These are phyloP conservation scores for Varanus komodoensis DNA, from an alignment of 2,113 vertebrate genomes.

Conservation along the genomic window DNA sequence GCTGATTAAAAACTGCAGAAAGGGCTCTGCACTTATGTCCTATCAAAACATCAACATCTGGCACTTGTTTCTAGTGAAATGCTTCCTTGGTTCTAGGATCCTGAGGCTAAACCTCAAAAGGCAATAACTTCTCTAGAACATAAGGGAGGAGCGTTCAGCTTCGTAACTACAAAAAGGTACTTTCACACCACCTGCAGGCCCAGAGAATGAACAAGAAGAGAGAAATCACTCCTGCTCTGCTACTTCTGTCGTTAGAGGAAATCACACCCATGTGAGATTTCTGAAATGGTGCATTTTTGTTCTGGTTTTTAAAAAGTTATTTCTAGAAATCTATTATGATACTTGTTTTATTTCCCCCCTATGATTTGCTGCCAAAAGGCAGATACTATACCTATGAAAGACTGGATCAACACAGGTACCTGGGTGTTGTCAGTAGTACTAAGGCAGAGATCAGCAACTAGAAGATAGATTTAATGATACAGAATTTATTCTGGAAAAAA, in stretches of 20 bases:
- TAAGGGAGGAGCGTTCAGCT: not conserved
- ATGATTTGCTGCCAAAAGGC: not conserved
- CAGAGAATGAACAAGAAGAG: constrained; percentile 20
- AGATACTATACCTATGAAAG: not conserved
- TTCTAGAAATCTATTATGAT: not conserved
- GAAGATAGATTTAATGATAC: not conserved
- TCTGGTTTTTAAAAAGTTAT: not conserved
- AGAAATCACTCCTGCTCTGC: not conserved
- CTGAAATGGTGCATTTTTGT: not conserved
- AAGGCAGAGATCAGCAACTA: not conserved
- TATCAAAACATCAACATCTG: not conserved
- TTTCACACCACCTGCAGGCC: constrained; percentile 46
- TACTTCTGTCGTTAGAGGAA: not conserved
- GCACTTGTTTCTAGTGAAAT: not conserved
- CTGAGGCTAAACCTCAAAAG: not conserved
- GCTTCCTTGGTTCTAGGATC: not conserved
- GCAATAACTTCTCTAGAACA: not conserved
- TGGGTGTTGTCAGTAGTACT: not conserved
- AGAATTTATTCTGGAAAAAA: no score
- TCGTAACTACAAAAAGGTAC: constrained; percentile 29
- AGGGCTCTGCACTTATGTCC: not conserved
- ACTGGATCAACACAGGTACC: not conserved
- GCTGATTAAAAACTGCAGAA: not conserved
- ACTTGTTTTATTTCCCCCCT: not conserved
- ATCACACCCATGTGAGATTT: not conserved